Evolutionary conservation across 2,113 vertebrate species (phyloP), one percentile per base, ranked within the genome.

Genomic region (Cromileptes altivelis): DNA sequence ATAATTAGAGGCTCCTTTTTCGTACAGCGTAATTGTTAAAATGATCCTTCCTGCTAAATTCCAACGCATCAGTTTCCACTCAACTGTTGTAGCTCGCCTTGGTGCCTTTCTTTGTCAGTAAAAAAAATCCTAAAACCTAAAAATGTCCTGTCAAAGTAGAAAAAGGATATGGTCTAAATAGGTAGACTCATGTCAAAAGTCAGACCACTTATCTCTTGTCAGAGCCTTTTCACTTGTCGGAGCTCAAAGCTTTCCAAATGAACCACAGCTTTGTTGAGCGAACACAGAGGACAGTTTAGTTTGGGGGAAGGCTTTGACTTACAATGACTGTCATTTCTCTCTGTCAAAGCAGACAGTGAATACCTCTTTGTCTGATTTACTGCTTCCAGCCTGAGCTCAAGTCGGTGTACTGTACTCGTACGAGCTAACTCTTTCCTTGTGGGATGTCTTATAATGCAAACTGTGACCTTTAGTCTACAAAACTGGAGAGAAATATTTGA

Each of bases 181-280:
- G 71, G 72, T 6, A 33, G 47, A 45, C 13, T 58, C 53, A 21
- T 78, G 83, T 91, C 73, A 85, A 62, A 80, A 78, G 78, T 86
- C 78, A 27, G 84, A 84, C 69, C 82, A 85, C 79, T 91, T 90
- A 87, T 90, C 78, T 89, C 81, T 4, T 67, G 80, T 89, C 80
- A 81, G 79, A 70, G 61, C 19, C 85, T 72, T 81, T 64, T 86
- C 68, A 77, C 84, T 67, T 71, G 53, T 65, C 74, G 67, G 58
- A 87, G 87, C 81, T 90, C 89, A 87, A 86, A 91, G 84, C 79
- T 67, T 78, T 47, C 58, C 68, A 81, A 71, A 73, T 70, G 76
- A 90, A 82, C 49, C 73, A 4, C 18, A 69, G 85, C 92, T 92
- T 93, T 95, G 93, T 91, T 78, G 75, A 63, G 78, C 13, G 18